Conservation (phyloP, 2,888 invertebrate genomes). For the Enchytraeus crypticus region DNA sequence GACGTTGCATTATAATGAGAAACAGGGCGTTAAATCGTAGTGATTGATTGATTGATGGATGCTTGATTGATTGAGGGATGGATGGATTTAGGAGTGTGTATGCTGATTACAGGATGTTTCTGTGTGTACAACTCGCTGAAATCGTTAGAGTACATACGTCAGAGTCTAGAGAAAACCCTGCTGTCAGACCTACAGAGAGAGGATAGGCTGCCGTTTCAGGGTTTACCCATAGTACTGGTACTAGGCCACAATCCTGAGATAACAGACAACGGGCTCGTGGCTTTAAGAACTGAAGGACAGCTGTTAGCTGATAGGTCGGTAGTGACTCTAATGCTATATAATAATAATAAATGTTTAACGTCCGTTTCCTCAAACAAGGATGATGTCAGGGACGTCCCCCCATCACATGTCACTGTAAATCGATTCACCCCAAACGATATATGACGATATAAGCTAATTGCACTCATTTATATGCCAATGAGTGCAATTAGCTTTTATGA, state of each 20-base stretch:
- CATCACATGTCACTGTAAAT: too few relatives aligned
- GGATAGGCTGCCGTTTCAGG: slow-evolving; percentile 74
- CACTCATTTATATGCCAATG: not conserved
- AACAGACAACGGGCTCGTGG: slow-evolving; percentile 74
- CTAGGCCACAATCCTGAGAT: slow-evolving; percentile 75
- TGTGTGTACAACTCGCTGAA: slow-evolving; percentile 74
- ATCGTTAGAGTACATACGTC: slow-evolving; percentile 81
- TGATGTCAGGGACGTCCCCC: too few relatives aligned
- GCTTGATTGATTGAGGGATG: too few relatives aligned
- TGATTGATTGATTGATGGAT: too few relatives aligned
- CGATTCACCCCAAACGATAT: too few relatives aligned
- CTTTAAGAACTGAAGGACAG: slow-evolving; percentile 78
- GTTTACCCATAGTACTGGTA: slow-evolving; percentile 78
- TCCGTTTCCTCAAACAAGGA: too few relatives aligned
- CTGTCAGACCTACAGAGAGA: slow-evolving; percentile 80
- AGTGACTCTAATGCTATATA: not conserved
- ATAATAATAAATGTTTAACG: too few relatives aligned
- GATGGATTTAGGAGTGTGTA: too few relatives aligned
- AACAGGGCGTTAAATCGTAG: too few relatives aligned
- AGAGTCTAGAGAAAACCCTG: slow-evolving; percentile 80
- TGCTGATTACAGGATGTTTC: slow-evolving; percentile 53
- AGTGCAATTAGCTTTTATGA: not conserved
- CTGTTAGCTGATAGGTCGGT: slow-evolving; percentile 73
- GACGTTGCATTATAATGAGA: too few relatives aligned
- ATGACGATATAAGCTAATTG: too few relatives aligned